These are phyloP conservation scores for Capreolus pygargus DNA, from an alignment of 2,113 vertebrate species.

Conservation along the genomic window DNA sequence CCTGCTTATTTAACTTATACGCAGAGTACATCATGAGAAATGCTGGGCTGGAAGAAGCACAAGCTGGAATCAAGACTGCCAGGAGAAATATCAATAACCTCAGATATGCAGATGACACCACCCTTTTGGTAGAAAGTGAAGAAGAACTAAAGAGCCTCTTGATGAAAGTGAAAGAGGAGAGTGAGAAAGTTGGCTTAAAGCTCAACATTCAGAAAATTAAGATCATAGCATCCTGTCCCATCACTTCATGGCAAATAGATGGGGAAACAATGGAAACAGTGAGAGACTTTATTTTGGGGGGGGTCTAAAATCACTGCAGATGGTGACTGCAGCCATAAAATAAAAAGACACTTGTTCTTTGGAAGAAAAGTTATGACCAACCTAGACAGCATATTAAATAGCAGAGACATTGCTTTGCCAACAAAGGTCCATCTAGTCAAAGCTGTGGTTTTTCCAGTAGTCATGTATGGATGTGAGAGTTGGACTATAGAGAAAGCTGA, in stretches of 20 bases:
- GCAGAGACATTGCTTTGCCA: background rate
- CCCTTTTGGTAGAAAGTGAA: background rate
- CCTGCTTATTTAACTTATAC: fast-evolving
- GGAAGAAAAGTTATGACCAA: background rate
- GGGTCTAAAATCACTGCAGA: too few species aligned
- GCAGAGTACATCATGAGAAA: background rate
- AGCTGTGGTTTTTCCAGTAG: background rate
- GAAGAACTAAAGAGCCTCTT: background rate
- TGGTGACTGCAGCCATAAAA: too few species aligned
- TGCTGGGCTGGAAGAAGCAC: background rate
- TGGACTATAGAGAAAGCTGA: background rate
- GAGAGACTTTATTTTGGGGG: too few species aligned
- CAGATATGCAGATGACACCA: background rate
- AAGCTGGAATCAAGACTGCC: background rate
- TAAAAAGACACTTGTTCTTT: background rate
- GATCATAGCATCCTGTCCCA: background rate
- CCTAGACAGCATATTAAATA: background rate
- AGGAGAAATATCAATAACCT: background rate
- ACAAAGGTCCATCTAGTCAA: background rate
- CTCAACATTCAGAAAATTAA: background rate
- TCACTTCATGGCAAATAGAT: background rate
- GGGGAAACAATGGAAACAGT: background rate
- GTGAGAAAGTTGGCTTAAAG: background rate
- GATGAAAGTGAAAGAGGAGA: background rate
- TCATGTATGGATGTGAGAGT: background rate